Evolutionary conservation across 2,888 invertebrate genomes (phyloP).

Genomic region (Monopis laevigella): DNA sequence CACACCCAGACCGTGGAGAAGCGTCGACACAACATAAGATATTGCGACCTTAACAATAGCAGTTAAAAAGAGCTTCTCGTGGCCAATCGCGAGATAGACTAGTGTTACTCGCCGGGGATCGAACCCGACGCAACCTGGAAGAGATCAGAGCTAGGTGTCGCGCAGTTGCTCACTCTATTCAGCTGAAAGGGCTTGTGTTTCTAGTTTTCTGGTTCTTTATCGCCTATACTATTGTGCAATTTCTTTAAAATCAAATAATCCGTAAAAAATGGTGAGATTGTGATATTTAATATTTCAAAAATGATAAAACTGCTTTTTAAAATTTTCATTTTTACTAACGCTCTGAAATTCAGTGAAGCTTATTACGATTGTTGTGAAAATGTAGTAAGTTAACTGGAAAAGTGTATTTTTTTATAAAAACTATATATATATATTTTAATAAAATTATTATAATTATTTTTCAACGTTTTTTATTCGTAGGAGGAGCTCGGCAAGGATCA

Average conservation of each 20-base stretch:
- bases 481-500: slow-evolving; percentile 83
- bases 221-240: slow-evolving; percentile 41
- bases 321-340: not conserved
- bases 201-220: slow-evolving; percentile 44
- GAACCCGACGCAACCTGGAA: slow-evolving; percentile 52
- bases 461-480: slow-evolving; percentile 46
- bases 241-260: slow-evolving; percentile 25
- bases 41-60: slow-evolving; percentile 42
- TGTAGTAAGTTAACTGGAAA: slow-evolving; percentile 10
- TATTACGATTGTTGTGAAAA: not conserved
- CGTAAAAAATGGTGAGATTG: slow-evolving; percentile 37
- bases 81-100: slow-evolving; percentile 28
- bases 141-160: slow-evolving; percentile 41
- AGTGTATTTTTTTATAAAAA: too few relatives aligned
- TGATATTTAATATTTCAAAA: slow-evolving; percentile 1
- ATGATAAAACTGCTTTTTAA: slow-evolving; percentile 9
- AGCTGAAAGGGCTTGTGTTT: slow-evolving; percentile 56
- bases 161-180: slow-evolving; percentile 54
- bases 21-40: slow-evolving; percentile 34
- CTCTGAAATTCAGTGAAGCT: slow-evolving; percentile 3
- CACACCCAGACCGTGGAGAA: slow-evolving; percentile 22
- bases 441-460: slow-evolving; percentile 16
- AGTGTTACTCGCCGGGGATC: slow-evolving; percentile 20
- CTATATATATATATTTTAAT: too few relatives aligned
- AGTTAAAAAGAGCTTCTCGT: slow-evolving; percentile 44